These are phyloP conservation scores for Eupristina koningsbergeri DNA, from an alignment of 1,140 invertebrate genomes.

Conservation along the genomic window DNA sequence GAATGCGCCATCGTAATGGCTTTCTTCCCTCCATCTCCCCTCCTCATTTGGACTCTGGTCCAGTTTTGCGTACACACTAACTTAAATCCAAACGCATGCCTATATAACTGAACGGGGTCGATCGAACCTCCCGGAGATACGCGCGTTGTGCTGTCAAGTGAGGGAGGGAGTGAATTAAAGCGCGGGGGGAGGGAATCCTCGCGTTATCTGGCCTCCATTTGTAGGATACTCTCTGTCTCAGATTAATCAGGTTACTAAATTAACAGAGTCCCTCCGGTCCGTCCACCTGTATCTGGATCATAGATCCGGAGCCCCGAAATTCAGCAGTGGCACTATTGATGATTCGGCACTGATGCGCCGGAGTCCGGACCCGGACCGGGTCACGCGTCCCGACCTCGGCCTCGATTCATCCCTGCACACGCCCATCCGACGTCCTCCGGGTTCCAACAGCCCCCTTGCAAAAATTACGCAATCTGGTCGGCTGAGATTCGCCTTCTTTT, in stretches of 20 bases:
- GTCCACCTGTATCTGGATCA: too few relatives aligned
- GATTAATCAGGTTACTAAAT: slow-evolving; percentile 55
- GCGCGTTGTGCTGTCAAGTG: slow-evolving; percentile 5
- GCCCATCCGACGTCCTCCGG: background rate
- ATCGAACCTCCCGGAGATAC: slow-evolving; percentile 38
- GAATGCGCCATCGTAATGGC: slow-evolving; percentile 30
- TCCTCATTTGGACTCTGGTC: background rate
- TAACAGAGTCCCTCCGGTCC: slow-evolving; percentile 49
- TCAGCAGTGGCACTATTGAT: slow-evolving; percentile 32
- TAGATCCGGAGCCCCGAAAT: background rate
- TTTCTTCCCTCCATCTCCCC: background rate
- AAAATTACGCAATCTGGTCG: background rate
- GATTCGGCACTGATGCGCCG: slow-evolving; percentile 30
- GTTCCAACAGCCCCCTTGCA: background rate
- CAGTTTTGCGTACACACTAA: background rate
- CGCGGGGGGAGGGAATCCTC: background rate
- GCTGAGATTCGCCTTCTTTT: background rate
- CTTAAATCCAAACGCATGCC: slow-evolving; percentile 9
- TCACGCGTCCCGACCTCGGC: slow-evolving; percentile 16
- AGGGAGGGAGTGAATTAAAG: background rate
- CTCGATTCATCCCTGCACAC: background rate
- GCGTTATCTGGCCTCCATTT: slow-evolving; percentile 48
- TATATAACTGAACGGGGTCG: slow-evolving; percentile 30
- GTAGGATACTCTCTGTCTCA: slow-evolving; percentile 52
- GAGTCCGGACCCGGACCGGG: slow-evolving; percentile 5